Evolutionary conservation across 2,113 vertebrate genomes (phyloP).

Genomic region (Dasypus novemcinctus): DNA sequence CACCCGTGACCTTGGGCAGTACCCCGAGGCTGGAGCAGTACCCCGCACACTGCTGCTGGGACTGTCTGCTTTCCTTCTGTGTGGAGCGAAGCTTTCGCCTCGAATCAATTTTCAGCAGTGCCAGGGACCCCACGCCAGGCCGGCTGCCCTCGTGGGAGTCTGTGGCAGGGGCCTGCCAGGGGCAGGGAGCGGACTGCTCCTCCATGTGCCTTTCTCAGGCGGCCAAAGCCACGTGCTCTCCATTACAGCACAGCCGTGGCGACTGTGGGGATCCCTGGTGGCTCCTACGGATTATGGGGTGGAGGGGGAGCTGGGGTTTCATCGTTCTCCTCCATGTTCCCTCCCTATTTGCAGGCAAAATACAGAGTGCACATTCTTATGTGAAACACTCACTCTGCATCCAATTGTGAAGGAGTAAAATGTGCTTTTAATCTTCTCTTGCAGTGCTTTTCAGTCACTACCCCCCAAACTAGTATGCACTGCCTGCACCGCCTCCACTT

Average conservation of each 20-base stretch:
- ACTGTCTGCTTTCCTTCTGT: not conserved
- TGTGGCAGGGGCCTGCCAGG: not conserved
- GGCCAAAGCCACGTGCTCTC: constrained; percentile 56
- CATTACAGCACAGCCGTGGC: not conserved
- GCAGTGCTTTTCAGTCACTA: not conserved
- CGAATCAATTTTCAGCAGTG: not conserved
- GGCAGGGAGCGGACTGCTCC: not conserved
- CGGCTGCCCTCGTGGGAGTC: not conserved
- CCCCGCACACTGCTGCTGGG: no score
- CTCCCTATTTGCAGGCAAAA: constrained; percentile 17
- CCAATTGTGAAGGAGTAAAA: not conserved
- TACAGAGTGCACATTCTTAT: not conserved
- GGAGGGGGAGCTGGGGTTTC: not conserved
- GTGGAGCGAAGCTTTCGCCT: not conserved
- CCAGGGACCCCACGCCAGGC: not conserved
- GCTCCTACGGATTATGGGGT: not conserved
- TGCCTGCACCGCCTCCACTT: not conserved
- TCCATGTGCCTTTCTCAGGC: constrained; percentile 55
- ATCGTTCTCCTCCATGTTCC: not conserved
- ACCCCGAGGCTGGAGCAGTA: not conserved
- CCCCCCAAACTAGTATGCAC: not conserved
- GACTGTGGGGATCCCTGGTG: not conserved
- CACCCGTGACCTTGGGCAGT: no score
- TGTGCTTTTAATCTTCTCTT: not conserved
- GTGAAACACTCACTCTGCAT: not conserved